Conservation (phyloP, 2,888 invertebrate genomes). For the Napeogenes sylphis region DNA sequence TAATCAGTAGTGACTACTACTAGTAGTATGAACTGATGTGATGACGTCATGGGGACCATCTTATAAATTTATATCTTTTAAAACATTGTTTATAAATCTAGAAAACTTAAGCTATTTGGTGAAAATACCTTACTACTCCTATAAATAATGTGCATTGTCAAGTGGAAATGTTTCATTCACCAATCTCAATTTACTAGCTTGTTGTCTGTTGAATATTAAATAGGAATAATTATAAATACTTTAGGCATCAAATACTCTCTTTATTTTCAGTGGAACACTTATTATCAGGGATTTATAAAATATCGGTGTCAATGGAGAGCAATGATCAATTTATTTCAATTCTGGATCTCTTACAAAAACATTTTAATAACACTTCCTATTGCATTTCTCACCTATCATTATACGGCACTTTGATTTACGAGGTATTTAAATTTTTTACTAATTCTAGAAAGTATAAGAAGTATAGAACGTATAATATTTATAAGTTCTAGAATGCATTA, state of each 20-base stretch:
- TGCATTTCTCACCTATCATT: conserved; percentile 35
- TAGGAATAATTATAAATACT: neutral
- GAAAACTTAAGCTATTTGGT: no score
- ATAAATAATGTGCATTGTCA: no score
- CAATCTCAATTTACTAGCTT: no score
- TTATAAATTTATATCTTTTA: no score
- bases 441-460: neutral
- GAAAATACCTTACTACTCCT: no score
- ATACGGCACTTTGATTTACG: conserved; percentile 19
- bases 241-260: neutral
- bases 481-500: neutral
- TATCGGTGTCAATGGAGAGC: conserved; percentile 37
- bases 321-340: conserved; percentile 26
- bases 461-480: neutral
- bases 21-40: no score
- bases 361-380: conserved; percentile 29
- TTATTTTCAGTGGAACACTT: conserved; percentile 45
- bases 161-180: no score
- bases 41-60: no score
- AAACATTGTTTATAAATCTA: no score
- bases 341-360: conserved; percentile 30
- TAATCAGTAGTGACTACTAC: no score
- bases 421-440: conserved; percentile 15
- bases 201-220: neutral
- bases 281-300: conserved; percentile 35